Percentiles rank a stretch among this genome's conserved stretches.
These are phyloP conservation scores for Xerus inauris DNA, from an alignment of 2,113 vertebrate species.

Conservation along the genomic window DNA sequence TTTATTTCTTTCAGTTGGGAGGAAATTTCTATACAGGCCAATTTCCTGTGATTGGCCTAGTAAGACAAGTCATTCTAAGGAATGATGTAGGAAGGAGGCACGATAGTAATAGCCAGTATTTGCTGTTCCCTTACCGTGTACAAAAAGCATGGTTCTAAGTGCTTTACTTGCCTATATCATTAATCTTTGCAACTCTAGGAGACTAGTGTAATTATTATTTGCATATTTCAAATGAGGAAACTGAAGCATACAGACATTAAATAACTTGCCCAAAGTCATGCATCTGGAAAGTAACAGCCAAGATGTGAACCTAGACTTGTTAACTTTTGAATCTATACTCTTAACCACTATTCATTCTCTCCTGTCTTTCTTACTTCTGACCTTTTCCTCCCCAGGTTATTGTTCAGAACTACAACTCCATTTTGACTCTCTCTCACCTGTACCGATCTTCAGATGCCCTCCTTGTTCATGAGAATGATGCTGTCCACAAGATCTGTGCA, in stretches of 20 bases:
- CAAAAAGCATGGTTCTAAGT: not conserved
- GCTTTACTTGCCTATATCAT: not conserved
- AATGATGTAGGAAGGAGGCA: slow-evolving; percentile 2
- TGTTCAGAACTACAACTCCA: slow-evolving; percentile 98
- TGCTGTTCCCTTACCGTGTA: not conserved
- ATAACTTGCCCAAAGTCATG: not conserved
- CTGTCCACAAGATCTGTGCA: slow-evolving; percentile 93
- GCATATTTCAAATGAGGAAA: slow-evolving; percentile 26
- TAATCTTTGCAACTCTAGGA: not conserved
- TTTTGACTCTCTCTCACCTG: slow-evolving; percentile 94
- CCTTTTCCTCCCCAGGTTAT: slow-evolving; percentile 90
- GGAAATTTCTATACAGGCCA: not conserved
- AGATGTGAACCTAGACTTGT: not conserved
- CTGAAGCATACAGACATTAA: not conserved
- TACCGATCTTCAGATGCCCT: slow-evolving; percentile 96
- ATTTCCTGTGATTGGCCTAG: not conserved
- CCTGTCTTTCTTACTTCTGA: slow-evolving; percentile 37
- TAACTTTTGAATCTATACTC: not conserved
- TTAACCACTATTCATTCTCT: not conserved
- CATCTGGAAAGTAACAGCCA: not conserved
- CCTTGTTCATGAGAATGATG: slow-evolving; percentile 96
- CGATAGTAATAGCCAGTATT: not conserved
- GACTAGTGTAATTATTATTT: not conserved
- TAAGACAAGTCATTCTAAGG: slow-evolving; percentile 14
- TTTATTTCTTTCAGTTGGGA: slow-evolving; percentile 29